These are phyloP conservation scores for Collichthys lucidus DNA, from an alignment of 2,113 vertebrate genomes.

Conservation along the genomic window DNA sequence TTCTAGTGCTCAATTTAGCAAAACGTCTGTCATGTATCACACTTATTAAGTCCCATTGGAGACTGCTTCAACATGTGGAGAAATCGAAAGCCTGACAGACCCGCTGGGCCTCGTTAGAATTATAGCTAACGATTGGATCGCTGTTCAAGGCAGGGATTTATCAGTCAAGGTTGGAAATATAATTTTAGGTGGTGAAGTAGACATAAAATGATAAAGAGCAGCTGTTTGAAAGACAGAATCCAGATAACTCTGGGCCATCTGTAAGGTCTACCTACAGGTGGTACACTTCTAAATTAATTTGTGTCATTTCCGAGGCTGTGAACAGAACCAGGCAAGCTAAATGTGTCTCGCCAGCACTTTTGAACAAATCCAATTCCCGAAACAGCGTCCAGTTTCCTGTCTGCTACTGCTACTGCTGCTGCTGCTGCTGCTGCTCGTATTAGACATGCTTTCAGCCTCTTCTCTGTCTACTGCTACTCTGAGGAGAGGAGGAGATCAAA, in stretches of 20 bases:
- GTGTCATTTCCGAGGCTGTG: constrained; percentile 25
- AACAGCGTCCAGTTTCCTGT: constrained; percentile 17
- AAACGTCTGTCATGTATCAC: too few relatives aligned
- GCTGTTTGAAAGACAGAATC: neutral
- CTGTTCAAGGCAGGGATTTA: neutral
- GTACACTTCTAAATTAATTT: constrained; percentile 13
- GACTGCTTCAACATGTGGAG: neutral
- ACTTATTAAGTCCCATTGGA: neutral
- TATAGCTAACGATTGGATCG: neutral
- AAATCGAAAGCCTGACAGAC: neutral
- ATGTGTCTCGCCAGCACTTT: constrained; percentile 35
- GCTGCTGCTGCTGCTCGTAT: neutral
- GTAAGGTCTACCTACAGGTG: constrained; percentile 1
- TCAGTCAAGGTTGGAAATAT: neutral
- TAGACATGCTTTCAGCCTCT: constrained; percentile 10
- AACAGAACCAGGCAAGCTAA: constrained; percentile 6
- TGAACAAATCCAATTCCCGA: constrained; percentile 46
- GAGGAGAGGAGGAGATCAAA: constrained; percentile 50
- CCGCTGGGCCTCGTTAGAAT: neutral
- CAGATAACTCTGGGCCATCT: neutral
- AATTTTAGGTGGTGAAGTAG: neutral
- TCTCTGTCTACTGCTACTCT: constrained; percentile 23
- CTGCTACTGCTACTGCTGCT: constrained; percentile 20
- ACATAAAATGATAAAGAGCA: neutral
- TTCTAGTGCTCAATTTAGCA: too few relatives aligned